Conservation (phyloP, 2,888 invertebrate genomes). For the Melanchra persicariae region DNA sequence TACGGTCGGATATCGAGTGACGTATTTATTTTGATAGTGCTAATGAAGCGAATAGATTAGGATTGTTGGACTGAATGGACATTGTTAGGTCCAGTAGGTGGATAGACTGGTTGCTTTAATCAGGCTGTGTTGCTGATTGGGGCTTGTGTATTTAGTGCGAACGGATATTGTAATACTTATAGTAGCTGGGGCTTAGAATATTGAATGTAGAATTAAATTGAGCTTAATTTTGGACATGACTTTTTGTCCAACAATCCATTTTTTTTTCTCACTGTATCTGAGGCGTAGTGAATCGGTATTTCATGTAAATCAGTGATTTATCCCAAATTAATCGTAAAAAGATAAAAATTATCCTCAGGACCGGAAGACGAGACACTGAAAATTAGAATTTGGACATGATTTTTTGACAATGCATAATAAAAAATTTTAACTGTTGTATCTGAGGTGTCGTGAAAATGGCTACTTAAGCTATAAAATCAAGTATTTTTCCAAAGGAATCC, state of each 20-base stretch:
- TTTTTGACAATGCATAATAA: too few relatives aligned
- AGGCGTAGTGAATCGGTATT: too few relatives aligned
- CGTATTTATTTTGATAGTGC: constrained; percentile 68
- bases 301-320: too few relatives aligned
- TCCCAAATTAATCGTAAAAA: too few relatives aligned
- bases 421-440: too few relatives aligned
- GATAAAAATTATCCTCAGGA: too few relatives aligned
- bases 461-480: not conserved
- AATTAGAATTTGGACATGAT: too few relatives aligned
- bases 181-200: not conserved
- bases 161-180: constrained; percentile 18
- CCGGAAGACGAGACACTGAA: too few relatives aligned
- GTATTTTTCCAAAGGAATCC: constrained; percentile 9
- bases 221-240: not conserved
- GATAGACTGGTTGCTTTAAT: constrained; percentile 37
- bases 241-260: too few relatives aligned
- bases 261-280: too few relatives aligned
- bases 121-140: constrained; percentile 33
- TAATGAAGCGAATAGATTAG: constrained; percentile 68
- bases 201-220: not conserved
- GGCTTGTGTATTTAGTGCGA: constrained; percentile 10
- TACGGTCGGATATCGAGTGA: constrained; percentile 61
- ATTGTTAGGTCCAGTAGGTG: constrained; percentile 57
- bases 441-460: not conserved
- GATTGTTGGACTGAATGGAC: constrained; percentile 55